Conservation (phyloP, 2,797 vertebrate genomes). For the Gephyroberyx darwinii region DNA sequence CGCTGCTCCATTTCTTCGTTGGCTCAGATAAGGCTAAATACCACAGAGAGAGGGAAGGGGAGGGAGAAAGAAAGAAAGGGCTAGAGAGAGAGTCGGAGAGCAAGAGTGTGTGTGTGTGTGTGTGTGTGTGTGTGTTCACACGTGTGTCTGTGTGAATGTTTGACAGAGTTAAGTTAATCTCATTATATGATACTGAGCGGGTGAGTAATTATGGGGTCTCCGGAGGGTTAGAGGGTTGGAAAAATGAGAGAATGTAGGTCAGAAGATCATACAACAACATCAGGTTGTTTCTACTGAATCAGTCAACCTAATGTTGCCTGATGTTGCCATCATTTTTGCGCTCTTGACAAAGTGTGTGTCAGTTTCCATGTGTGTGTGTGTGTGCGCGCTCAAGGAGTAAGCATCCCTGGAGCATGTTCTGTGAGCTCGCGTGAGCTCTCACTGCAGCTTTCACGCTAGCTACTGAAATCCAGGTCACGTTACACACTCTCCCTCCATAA, state of each 20-base stretch:
- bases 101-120: slow-evolving; percentile 6
- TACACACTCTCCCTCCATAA: slow-evolving; percentile 36
- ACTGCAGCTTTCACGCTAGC: slow-evolving; percentile 57
- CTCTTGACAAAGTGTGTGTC: slow-evolving; percentile 23
- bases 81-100: slow-evolving; percentile 2
- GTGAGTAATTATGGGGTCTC: slow-evolving; percentile 14
- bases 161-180: slow-evolving; percentile 38
- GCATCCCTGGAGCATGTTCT: slow-evolving; percentile 67
- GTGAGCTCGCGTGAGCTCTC: slow-evolving; percentile 64
- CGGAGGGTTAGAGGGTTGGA: slow-evolving; percentile 24
- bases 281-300: slow-evolving; percentile 16
- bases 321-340: slow-evolving; percentile 23
- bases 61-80: slow-evolving; percentile 13
- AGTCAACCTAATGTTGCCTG: background rate
- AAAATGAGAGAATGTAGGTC: slow-evolving; percentile 50
- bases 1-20: slow-evolving; percentile 11
- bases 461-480: slow-evolving; percentile 75
- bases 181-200: slow-evolving; percentile 29
- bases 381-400: slow-evolving; percentile 19
- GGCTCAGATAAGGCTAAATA: slow-evolving; percentile 7
- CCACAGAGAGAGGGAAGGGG: slow-evolving; percentile 16
- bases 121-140: background rate
- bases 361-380: slow-evolving; percentile 16
- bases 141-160: background rate
- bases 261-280: slow-evolving; percentile 40